These are phyloP conservation scores for Nasonia longicornis DNA, from an alignment of 1,140 invertebrate genomes.

Conservation along the genomic window DNA sequence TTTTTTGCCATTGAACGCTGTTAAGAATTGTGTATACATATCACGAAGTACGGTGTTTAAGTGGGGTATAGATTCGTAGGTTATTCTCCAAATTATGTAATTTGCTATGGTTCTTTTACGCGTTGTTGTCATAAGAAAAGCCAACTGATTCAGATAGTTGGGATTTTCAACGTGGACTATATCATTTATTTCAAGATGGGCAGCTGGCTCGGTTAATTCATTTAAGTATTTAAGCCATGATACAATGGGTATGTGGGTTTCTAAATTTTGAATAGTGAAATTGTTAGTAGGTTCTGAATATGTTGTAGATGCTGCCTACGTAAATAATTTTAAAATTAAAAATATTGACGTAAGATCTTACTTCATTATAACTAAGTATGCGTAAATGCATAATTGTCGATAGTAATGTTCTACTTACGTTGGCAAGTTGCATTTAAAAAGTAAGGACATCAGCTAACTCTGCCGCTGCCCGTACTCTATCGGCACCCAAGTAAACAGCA, in stretches of 20 bases:
- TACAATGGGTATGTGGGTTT: background rate
- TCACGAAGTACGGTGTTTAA: background rate
- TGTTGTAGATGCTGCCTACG: background rate
- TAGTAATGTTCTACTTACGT: conserved; percentile 52
- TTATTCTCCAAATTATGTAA: conserved; percentile 1
- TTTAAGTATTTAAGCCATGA: background rate
- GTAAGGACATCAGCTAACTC: background rate
- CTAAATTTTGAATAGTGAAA: background rate
- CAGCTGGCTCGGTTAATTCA: background rate
- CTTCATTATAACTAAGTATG: background rate
- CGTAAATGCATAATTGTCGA: no score
- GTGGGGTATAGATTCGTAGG: background rate
- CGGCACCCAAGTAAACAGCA: background rate
- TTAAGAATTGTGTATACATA: background rate
- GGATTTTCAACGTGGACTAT: background rate
- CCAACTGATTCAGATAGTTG: background rate
- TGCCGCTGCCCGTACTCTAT: background rate
- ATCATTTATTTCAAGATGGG: background rate
- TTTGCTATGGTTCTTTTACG: background rate
- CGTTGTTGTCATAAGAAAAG: background rate
- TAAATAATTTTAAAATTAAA: background rate
- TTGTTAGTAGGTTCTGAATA: background rate
- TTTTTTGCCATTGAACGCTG: background rate
- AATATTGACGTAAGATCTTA: background rate
- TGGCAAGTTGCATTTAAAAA: background rate